Evolutionary conservation across 2,113 vertebrate genomes (phyloP).

Genomic region (Dolichotis patagonum): DNA sequence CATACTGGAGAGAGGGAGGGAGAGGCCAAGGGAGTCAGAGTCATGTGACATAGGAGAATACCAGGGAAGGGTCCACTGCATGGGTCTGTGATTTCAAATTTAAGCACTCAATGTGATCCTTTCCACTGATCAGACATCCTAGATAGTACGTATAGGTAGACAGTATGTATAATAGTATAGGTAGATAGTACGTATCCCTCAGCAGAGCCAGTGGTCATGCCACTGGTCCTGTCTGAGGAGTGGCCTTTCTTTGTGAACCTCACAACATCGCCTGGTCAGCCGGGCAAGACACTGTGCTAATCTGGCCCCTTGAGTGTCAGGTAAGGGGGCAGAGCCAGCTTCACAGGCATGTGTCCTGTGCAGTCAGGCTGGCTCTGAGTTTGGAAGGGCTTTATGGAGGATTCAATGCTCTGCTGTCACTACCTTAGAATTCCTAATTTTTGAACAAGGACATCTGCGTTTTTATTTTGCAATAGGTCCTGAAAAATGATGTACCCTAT

Average conservation of each 20-base stretch:
- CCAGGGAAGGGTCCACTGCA: background rate
- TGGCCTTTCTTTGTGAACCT: background rate
- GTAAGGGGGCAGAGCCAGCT: background rate
- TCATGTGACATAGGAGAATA: background rate
- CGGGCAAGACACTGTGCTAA: background rate
- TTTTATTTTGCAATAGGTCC: background rate
- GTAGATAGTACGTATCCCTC: background rate
- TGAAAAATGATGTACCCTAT: background rate
- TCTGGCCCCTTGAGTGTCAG: background rate
- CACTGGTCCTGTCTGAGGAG: background rate
- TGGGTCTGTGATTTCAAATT: background rate
- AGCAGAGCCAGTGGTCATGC: background rate
- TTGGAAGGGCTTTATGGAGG: background rate
- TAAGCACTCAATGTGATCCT: background rate
- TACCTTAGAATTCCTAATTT: background rate
- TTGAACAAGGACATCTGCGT: background rate
- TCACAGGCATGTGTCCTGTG: fast-evolving
- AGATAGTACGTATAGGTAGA: background rate
- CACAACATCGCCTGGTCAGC: background rate
- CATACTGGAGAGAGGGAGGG: too few species aligned
- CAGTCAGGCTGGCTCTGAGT: background rate
- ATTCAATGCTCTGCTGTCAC: background rate
- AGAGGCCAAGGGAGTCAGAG: background rate
- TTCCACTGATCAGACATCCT: background rate
- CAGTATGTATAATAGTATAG: fast-evolving